phyloP scores from a whole-genome alignment of 1,140 invertebrate genomes.

The Rhyacophila brunnea region DNA sequence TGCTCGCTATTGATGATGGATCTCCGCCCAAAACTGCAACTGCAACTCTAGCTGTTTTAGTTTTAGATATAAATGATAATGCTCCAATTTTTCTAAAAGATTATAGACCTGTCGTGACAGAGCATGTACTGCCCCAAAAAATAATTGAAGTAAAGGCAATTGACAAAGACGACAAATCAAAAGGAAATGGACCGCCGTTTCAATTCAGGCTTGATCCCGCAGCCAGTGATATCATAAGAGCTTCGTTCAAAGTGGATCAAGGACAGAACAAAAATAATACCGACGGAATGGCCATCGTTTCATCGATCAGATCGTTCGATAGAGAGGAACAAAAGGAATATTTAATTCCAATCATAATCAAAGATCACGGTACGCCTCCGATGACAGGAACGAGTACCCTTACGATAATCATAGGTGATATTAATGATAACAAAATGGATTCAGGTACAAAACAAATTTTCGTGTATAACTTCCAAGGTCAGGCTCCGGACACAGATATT shows the following conservation, averaged over 20 bases:
- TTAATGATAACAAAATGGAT: conserved; percentile 70
- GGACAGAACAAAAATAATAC: conserved; percentile 57
- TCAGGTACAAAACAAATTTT: conserved; percentile 67
- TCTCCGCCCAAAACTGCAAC: conserved; percentile 64
- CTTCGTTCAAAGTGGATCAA: conserved; percentile 62
- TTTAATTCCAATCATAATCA: conserved; percentile 63
- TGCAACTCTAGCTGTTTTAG: conserved; percentile 63
- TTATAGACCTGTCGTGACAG: conserved; percentile 62
- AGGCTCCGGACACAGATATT: conserved; percentile 61
- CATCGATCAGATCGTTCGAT: conserved; percentile 63
- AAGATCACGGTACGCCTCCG: conserved; percentile 55
- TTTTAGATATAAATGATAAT: conserved; percentile 71
- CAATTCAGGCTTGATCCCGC: conserved; percentile 61
- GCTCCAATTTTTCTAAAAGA: conserved; percentile 57
- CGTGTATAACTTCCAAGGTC: conserved; percentile 69
- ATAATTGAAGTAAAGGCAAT: conserved; percentile 63
- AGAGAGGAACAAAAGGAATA: conserved; percentile 66
- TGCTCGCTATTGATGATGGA: conserved; percentile 65
- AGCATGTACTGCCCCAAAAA: conserved; percentile 60
- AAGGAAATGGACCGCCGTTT: conserved; percentile 66
- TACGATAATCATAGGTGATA: conserved; percentile 67
- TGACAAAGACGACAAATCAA: conserved; percentile 63
- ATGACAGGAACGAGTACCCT: conserved; percentile 66
- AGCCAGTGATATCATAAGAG: conserved; percentile 59
- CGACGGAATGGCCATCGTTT: conserved; percentile 63